phyloP scores from a whole-genome alignment of 2,888 invertebrate species.

The Stictocephala bisonia region DNA sequence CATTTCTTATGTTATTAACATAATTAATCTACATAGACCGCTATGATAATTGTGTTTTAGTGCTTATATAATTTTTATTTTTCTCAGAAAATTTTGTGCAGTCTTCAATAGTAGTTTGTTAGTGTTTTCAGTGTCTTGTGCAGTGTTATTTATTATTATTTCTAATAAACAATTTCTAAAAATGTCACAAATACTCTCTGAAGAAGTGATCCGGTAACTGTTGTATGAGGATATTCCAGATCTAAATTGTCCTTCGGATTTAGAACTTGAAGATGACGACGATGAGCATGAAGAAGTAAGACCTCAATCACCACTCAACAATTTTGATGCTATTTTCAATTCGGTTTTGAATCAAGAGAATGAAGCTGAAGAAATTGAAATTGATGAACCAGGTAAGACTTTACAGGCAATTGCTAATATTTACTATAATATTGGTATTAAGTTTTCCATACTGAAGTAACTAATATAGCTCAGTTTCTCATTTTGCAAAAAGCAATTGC shows the following conservation, averaged over 20 bases:
- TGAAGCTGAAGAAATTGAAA: background rate
- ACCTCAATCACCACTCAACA: conserved; percentile 1
- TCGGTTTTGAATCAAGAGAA: conserved; percentile 4
- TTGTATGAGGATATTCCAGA: background rate
- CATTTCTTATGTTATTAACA: background rate
- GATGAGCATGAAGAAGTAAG: background rate
- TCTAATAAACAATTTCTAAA: background rate
- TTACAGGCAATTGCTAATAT: conserved; percentile 3
- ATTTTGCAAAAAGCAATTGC: conserved; percentile 4
- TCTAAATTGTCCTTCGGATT: background rate
- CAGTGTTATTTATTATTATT: conserved; percentile 1
- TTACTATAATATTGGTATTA: background rate
- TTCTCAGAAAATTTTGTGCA: background rate
- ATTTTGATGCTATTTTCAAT: background rate
- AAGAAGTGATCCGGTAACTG: background rate
- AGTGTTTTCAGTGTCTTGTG: background rate
- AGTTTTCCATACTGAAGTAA: background rate
- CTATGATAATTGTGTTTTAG: background rate
- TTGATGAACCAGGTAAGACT: conserved; percentile 10
- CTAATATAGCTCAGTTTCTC: background rate
- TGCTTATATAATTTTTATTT: conserved; percentile 5
- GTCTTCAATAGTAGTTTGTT: background rate
- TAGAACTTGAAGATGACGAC: too few species aligned
- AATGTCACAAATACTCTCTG: conserved; percentile 4
- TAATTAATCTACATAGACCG: background rate